Evolutionary conservation across 2,888 invertebrate genomes (phyloP).

Genomic region (Synanthedon andrenaeformis): DNA sequence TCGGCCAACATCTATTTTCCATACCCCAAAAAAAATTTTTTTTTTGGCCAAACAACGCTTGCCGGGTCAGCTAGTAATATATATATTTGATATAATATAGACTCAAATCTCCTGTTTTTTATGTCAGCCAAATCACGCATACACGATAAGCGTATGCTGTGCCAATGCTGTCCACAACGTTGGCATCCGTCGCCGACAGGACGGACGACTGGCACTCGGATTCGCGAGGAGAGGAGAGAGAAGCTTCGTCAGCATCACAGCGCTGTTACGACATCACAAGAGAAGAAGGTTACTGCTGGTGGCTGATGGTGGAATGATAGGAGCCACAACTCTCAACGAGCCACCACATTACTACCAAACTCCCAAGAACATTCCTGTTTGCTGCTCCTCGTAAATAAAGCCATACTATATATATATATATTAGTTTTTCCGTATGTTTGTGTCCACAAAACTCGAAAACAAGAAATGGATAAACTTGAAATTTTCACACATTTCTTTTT

Average conservation of each 20-base stretch:
- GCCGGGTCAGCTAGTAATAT: too few species aligned
- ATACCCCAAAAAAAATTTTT: too few species aligned
- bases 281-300: conserved; percentile 65
- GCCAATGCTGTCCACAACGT: conserved; percentile 67
- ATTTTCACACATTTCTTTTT: too few species aligned
- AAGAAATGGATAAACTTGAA: too few species aligned
- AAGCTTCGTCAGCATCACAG: conserved; percentile 60
- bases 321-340: conserved; percentile 61
- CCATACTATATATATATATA: too few species aligned
- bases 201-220: conserved; percentile 68
- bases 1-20: too few species aligned
- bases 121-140: conserved; percentile 54
- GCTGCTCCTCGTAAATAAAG: too few species aligned
- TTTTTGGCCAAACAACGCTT: too few species aligned
- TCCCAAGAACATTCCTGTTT: conserved; percentile 46
- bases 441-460: too few species aligned
- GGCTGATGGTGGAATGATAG: conserved; percentile 56
- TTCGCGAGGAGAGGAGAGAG: conserved; percentile 63
- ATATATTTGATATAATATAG: too few species aligned
- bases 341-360: conserved; percentile 55
- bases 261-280: conserved; percentile 67
- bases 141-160: conserved; percentile 68
- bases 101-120: too few species aligned
- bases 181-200: conserved; percentile 62
- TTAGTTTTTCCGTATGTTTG: too few species aligned